Evolutionary conservation across 2,888 invertebrate species (phyloP).

Genomic region (Lamproptera curius): DNA sequence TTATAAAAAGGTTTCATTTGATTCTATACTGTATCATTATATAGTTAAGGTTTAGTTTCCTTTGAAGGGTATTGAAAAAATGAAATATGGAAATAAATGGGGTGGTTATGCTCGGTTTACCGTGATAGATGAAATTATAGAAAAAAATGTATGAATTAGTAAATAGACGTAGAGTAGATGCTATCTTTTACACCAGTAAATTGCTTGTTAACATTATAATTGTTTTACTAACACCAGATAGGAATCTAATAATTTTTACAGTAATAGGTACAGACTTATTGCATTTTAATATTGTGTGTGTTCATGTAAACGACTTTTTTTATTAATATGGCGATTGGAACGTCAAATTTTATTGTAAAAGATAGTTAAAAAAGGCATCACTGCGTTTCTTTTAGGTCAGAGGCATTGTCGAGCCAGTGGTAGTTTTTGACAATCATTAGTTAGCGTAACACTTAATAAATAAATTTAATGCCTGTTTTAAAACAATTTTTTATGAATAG

Average conservation of each 20-base stretch:
- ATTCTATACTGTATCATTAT: slow-evolving; percentile 21
- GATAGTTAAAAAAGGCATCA: too few relatives aligned
- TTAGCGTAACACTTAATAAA: too few relatives aligned
- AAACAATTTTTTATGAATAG: too few relatives aligned
- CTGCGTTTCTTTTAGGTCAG: too few relatives aligned
- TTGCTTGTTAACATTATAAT: slow-evolving; percentile 34
- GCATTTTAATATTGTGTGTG: too few relatives aligned
- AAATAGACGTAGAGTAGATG: slow-evolving; percentile 2
- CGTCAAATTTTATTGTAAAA: too few relatives aligned
- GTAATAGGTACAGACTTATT: slow-evolving; percentile 22
- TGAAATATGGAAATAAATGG: slow-evolving; percentile 34
- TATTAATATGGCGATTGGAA: too few relatives aligned
- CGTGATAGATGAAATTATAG: slow-evolving; percentile 28
- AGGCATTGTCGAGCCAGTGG: too few relatives aligned
- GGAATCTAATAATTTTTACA: slow-evolving; percentile 24
- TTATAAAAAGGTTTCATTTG: slow-evolving; percentile 23
- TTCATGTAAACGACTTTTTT: too few relatives aligned
- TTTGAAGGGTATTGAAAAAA: slow-evolving; percentile 19
- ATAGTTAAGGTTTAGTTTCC: slow-evolving; percentile 22
- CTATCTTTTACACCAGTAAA: slow-evolving; percentile 22
- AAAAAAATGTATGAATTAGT: slow-evolving; percentile 23
- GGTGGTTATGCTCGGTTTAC: slow-evolving; percentile 36
- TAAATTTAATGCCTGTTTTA: too few relatives aligned
- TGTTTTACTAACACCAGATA: slow-evolving; percentile 26
- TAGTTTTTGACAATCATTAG: too few relatives aligned